These are phyloP conservation scores for Hylaeus volcanicus DNA, from an alignment of 1,140 invertebrate genomes.

Conservation along the genomic window DNA sequence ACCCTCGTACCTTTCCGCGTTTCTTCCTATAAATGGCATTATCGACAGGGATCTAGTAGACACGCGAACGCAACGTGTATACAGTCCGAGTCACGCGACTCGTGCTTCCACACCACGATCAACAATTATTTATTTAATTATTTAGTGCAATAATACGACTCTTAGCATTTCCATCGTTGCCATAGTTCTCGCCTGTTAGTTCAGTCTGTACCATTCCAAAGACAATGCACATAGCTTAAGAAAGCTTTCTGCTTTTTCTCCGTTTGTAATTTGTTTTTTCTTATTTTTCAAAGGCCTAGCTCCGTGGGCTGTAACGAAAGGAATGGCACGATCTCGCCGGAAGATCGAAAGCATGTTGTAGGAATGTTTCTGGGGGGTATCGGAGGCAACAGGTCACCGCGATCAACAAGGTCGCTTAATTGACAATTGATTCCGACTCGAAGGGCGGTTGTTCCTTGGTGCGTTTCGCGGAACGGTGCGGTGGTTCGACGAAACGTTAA, in stretches of 20 bases:
- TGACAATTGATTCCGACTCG: slow-evolving; percentile 23
- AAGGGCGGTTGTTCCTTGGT: slow-evolving; percentile 1
- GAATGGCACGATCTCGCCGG: background rate
- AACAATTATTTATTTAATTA: no score
- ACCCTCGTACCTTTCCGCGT: slow-evolving; percentile 21
- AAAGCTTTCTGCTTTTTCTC: no score
- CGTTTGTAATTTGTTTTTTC: no score
- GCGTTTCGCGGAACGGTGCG: slow-evolving; percentile 15
- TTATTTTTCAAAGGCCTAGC: no score
- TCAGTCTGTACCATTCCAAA: no score
- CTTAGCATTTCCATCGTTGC: no score
- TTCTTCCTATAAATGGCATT: slow-evolving; percentile 7
- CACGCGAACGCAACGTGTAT: background rate
- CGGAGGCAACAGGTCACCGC: background rate
- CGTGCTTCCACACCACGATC: no score
- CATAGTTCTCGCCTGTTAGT: no score
- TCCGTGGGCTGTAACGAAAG: no score
- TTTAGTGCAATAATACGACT: no score
- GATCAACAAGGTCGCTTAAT: slow-evolving; percentile 21
- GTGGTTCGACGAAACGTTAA: slow-evolving; percentile 32
- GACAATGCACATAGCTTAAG: no score
- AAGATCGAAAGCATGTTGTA: background rate
- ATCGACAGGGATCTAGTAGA: background rate
- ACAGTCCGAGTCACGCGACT: no score
- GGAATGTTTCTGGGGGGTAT: background rate